Conservation (phyloP, 64 coral and sea anemone genomes). For the Porites australiensis region DNA sequence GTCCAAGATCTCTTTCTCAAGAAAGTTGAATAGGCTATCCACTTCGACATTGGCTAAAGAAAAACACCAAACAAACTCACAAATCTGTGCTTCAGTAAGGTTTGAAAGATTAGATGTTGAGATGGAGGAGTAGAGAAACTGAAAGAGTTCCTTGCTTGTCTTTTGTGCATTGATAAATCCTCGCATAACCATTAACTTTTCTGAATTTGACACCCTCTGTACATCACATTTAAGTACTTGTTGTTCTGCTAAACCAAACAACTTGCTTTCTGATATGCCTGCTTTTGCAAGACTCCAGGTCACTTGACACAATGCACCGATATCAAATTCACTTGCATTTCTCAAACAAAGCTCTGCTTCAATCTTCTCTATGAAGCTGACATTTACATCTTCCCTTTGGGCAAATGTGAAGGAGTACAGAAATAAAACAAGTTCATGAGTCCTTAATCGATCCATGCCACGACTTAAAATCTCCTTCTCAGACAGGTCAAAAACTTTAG, state of each 20-base stretch:
- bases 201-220: neutral
- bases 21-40: neutral
- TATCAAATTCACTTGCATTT: neutral
- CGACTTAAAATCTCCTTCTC: neutral
- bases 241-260: neutral
- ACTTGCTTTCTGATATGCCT: neutral
- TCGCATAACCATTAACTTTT: neutral
- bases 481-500: neutral
- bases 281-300: neutral
- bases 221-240: neutral
- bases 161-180: neutral
- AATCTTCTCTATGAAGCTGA: neutral
- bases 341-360: neutral
- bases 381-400: neutral
- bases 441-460: neutral
- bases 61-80: constrained; percentile 15
- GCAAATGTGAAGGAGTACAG: neutral
- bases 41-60: neutral
- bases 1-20: neutral
- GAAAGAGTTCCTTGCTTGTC: neutral
- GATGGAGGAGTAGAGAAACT: neutral
- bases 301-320: neutral
- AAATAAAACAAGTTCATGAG: neutral
- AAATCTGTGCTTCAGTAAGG: neutral
- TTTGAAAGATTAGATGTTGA: neutral